Conservation (phyloP, 2,113 vertebrate species). For the Phalacrocorax aristotelis region DNA sequence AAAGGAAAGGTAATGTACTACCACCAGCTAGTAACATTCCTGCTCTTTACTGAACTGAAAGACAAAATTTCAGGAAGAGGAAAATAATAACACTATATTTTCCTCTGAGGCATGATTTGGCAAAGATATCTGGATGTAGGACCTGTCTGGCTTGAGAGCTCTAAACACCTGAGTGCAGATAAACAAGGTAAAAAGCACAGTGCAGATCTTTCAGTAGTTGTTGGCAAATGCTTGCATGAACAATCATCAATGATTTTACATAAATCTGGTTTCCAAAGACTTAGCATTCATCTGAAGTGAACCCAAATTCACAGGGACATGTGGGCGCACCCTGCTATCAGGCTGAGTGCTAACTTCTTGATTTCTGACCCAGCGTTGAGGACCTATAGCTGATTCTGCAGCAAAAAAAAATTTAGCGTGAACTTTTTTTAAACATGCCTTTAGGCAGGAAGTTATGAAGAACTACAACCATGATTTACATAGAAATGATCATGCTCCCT, state of each 20-base stretch:
- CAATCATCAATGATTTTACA: not conserved
- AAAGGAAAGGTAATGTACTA: not conserved
- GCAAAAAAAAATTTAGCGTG: not conserved
- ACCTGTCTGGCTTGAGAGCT: not conserved
- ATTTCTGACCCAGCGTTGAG: not conserved
- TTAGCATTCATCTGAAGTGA: not conserved
- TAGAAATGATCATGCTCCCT: not conserved
- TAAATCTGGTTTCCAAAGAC: not conserved
- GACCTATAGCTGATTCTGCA: not conserved
- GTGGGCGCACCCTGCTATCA: rapidly evolving
- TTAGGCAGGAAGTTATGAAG: not conserved
- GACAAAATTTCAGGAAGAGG: not conserved
- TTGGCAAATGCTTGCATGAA: not conserved
- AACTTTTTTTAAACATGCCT: not conserved
- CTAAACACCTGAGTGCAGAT: not conserved
- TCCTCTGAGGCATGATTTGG: not conserved
- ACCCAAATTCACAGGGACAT: not conserved
- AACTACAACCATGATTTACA: not conserved
- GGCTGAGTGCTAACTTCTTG: not conserved
- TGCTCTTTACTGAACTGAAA: not conserved
- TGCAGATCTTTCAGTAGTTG: not conserved
- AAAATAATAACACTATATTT: not conserved
- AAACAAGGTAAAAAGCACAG: not conserved
- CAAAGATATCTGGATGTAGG: not conserved
- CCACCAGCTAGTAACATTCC: not conserved